Evolutionary conservation across 2,888 invertebrate genomes (phyloP).

Genomic region (Acleris holmiana): DNA sequence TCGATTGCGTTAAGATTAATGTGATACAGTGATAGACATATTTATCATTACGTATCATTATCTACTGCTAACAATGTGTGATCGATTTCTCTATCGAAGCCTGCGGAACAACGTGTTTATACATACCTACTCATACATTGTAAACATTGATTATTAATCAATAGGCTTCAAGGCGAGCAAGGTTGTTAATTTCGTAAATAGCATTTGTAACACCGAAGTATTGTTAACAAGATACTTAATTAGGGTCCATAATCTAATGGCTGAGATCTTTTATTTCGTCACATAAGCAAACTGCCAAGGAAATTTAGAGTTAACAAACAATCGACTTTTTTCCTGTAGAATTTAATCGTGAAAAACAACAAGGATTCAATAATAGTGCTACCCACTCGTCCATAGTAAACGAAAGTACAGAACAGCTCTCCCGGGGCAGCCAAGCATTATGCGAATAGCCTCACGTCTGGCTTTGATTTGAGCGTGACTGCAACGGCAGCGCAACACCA

Average conservation of each 20-base stretch:
- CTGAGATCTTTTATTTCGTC: not conserved
- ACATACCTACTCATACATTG: conserved; percentile 4
- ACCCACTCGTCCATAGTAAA: conserved; percentile 9
- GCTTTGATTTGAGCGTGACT: conserved; percentile 95
- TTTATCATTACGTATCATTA: conserved; percentile 19
- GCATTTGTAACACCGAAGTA: not conserved
- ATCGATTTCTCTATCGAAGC: conserved; percentile 18
- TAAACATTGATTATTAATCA: conserved; percentile 24
- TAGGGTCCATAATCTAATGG: not conserved
- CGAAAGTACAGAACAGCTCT: conserved; percentile 8
- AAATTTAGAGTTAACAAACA: too few species aligned
- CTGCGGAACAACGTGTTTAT: conserved; percentile 19
- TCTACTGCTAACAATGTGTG: conserved; percentile 19
- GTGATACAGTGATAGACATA: conserved; percentile 18
- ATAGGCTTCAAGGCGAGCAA: conserved; percentile 10
- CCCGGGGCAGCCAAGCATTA: conserved; percentile 8
- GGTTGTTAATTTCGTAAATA: not conserved
- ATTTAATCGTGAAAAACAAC: too few species aligned
- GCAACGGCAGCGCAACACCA: conserved; percentile 90
- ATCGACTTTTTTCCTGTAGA: too few species aligned
- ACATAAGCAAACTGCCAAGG: not conserved
- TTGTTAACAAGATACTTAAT: not conserved
- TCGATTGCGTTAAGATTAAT: conserved; percentile 32
- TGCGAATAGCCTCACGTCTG: conserved; percentile 87
- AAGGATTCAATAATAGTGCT: not conserved